Evolutionary conservation across 2,797 vertebrate species (phyloP).

Genomic region (Potorous gilbertii): DNA sequence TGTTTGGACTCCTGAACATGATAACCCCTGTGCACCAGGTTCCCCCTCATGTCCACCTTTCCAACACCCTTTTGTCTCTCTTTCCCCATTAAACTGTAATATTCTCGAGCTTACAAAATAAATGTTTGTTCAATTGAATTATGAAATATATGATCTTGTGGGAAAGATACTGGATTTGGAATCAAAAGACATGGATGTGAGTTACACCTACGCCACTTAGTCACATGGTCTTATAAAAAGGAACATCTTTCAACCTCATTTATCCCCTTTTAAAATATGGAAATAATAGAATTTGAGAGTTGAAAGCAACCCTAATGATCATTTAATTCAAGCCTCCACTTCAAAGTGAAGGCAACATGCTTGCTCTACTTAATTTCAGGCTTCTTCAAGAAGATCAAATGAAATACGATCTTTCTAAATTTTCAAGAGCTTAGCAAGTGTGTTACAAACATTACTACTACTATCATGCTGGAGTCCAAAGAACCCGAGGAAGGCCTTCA

Average conservation of each 20-base stretch:
- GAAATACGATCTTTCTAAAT: not conserved
- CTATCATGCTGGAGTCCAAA: not conserved
- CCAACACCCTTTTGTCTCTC: not conserved
- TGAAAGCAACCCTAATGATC: not conserved
- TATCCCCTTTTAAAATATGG: not conserved
- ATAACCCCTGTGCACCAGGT: not conserved
- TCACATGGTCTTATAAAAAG: not conserved
- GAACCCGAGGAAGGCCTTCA: not conserved
- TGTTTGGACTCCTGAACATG: not conserved
- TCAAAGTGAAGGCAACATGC: not conserved
- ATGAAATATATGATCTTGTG: not conserved
- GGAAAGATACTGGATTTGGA: not conserved
- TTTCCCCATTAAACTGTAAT: not conserved
- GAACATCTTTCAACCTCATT: not conserved
- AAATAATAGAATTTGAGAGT: not conserved
- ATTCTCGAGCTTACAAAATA: not conserved
- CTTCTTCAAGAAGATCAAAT: not conserved
- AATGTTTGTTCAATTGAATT: not conserved
- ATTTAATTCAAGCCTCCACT: not conserved
- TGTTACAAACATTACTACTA: not conserved
- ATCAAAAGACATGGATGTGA: not conserved
- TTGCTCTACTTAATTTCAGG: not conserved
- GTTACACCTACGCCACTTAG: not conserved
- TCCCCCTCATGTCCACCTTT: not conserved
- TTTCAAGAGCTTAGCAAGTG: not conserved